A percentile compares a stretch with the other conserved stretches of the same genome.
Conservation (phyloP, 2,888 invertebrate species). For the Congeria kusceri region DNA sequence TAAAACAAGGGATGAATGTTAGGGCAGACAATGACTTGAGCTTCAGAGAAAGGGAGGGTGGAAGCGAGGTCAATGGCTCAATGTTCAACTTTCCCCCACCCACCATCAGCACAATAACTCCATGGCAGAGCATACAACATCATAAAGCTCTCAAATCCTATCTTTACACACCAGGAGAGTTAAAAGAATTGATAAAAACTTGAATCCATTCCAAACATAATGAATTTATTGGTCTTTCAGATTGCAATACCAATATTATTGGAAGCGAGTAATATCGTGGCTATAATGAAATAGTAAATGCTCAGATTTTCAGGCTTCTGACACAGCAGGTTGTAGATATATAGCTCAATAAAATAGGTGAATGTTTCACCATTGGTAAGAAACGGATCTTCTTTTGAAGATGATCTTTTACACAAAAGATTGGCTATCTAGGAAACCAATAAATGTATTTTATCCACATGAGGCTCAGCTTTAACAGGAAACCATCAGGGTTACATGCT, state of each 20-base stretch:
- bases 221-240: constrained; percentile 34
- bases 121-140: neutral
- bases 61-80: neutral
- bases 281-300: constrained; percentile 19
- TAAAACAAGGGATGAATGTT: too few species aligned
- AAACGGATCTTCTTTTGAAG: too few species aligned
- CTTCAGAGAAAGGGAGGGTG: neutral
- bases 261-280: constrained; percentile 12
- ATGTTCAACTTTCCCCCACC: neutral
- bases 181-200: constrained; percentile 10
- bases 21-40: too few species aligned
- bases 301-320: constrained; percentile 10
- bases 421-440: too few species aligned
- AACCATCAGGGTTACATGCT: too few species aligned
- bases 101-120: neutral
- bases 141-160: constrained; percentile 2
- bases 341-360: constrained; percentile 22
- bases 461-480: too few species aligned
- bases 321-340: constrained; percentile 31
- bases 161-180: too few species aligned
- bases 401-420: too few species aligned
- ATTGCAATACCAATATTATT: constrained; percentile 25
- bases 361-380: constrained; percentile 20
- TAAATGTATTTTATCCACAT: too few species aligned
- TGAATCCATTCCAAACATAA: constrained; percentile 40